Percentiles rank a stretch among this genome's conserved stretches.
These are phyloP conservation scores for Elegia similella DNA, from an alignment of 2,888 invertebrate species.

Conservation along the genomic window DNA sequence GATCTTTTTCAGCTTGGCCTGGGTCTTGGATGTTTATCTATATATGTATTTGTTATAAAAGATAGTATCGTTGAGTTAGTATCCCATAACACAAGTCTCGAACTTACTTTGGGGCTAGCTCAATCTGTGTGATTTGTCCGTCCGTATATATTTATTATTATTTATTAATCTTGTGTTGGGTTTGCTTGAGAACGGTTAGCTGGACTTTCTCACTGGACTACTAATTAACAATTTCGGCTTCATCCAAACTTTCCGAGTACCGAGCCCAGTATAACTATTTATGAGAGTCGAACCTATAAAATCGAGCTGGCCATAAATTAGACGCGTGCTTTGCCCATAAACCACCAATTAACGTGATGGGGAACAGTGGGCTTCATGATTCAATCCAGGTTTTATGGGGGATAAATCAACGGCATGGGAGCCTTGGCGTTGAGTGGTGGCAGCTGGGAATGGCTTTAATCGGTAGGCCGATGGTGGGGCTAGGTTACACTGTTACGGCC, in stretches of 20 bases:
- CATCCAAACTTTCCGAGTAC: background rate
- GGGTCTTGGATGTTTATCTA: no score
- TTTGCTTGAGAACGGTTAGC: no score
- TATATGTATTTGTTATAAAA: no score
- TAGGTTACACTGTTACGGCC: background rate
- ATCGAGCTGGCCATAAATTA: conserved; percentile 1
- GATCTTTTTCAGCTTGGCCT: no score
- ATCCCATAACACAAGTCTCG: no score
- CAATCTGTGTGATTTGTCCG: no score
- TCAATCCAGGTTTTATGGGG: conserved; percentile 30
- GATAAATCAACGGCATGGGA: conserved; percentile 3
- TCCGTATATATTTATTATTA: no score
- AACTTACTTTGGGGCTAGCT: no score
- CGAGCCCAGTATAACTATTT: background rate
- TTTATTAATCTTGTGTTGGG: no score
- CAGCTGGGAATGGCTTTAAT: background rate
- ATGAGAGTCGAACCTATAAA: conserved; percentile 8
- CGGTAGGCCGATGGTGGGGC: background rate
- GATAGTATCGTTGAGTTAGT: no score
- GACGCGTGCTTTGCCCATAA: conserved; percentile 33
- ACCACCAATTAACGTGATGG: conserved; percentile 49
- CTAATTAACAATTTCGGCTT: no score
- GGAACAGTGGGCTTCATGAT: conserved; percentile 40
- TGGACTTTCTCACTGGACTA: no score
- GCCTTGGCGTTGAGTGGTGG: background rate